Percentiles rank a stretch among this genome's conserved stretches.
phyloP scores from a whole-genome alignment of 2,113 vertebrate species.

The Taxidea taxus region DNA sequence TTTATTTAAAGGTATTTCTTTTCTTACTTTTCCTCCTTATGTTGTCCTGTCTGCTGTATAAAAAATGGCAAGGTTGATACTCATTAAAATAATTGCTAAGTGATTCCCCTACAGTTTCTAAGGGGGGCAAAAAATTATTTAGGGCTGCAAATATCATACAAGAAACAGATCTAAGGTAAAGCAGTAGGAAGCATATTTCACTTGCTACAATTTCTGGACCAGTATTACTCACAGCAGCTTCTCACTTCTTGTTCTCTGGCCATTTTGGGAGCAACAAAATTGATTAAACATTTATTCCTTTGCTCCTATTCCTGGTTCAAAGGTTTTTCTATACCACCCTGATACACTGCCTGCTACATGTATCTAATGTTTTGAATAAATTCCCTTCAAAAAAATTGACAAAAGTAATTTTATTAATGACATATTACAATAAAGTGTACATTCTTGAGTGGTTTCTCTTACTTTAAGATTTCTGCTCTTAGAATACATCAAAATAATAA shows the following conservation, averaged over 20 bases:
- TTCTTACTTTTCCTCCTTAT: slow-evolving; percentile 21
- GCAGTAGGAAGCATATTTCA: neutral
- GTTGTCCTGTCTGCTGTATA: neutral
- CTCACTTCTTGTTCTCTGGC: neutral
- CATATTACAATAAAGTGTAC: neutral
- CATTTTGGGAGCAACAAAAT: neutral
- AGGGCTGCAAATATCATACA: neutral
- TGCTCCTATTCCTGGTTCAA: neutral
- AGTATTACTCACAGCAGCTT: neutral
- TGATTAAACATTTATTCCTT: neutral
- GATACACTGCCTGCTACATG: neutral
- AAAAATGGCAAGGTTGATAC: neutral
- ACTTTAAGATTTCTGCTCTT: neutral
- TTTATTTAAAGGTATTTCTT: neutral
- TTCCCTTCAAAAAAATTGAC: slow-evolving; percentile 14
- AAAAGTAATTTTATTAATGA: slow-evolving; percentile 31
- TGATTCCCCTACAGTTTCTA: neutral
- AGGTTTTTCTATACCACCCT: neutral
- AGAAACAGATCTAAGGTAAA: slow-evolving; percentile 5
- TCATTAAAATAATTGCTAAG: slow-evolving; percentile 5
- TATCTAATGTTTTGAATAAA: slow-evolving; percentile 29
- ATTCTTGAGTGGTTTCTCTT: slow-evolving; percentile 3
- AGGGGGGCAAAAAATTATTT: neutral
- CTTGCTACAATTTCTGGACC: neutral
- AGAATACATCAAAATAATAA: slow-evolving; percentile 12